Base-by-base conservation (phyloP, 2,888 invertebrate genomes). In the Theodoxus fluviatilis region DNA sequence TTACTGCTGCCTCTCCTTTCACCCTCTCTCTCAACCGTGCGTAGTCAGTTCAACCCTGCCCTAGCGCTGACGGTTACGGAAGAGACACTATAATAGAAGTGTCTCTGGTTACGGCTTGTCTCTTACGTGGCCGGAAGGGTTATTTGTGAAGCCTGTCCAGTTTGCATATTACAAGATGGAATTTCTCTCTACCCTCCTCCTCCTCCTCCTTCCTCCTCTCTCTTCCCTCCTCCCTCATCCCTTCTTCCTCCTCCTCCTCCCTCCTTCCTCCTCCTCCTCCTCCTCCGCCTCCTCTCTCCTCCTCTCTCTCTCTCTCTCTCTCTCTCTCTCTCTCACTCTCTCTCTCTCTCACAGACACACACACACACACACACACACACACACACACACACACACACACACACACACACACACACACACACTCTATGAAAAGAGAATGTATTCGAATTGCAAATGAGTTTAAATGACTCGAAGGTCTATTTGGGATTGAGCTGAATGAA, bases 291-390 rank as follows among this genome's bases (percentile, higher is more conserved):
- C 4, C 37, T 18, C 35, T 2, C 9, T 25, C 15, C 4, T 31
- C 43, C 65, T 15, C 57, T 59, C 49, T 52, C 55, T 65, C 55
- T 52, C 69, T 64, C 37, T 40, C 28, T 37, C 37, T 52, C 61
- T 52, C 65, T 52, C 63, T 52, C 38, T 38, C 66, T 40, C 31
- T 33, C 28, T 61, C 59, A 47, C 22, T 28, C 31, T n/a, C 40
- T 31, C 15, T 52, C 33, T 0, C 69, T 59, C 35, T 31, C 49
- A 40, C 71, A 31, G 2, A 33, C 65, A 25, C 38, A 43, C 65
- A 43, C 40, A 22, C 65, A 43, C 65, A 43, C 65, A 25, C 15
- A 37, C 71, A 71, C 47, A 38, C 40, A 43, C 64, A 64, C 40
- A 37, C 52, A 28, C 64, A 18, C 33, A 43, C 69, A 33, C 28